Evolutionary conservation across 1,140 invertebrate genomes (phyloP), one percentile per base, ranked within the genome.

Genomic region (Sitodiplosis mosellana): DNA sequence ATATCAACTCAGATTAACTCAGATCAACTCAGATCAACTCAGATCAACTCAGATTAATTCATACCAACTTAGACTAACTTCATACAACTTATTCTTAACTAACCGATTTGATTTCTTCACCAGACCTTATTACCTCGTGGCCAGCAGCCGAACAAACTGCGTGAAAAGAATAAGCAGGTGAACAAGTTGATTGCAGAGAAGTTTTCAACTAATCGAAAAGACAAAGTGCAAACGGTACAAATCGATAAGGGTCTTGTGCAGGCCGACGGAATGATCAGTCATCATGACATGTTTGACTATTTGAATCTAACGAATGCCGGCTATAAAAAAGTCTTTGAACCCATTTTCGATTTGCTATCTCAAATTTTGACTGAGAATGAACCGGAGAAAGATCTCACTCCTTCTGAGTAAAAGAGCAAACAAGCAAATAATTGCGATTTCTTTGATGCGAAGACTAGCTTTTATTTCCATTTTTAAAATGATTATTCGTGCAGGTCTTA

Each of bases 211-310:
- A 59, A 69, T 36, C 69, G 66, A 46, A 66, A 76, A 55, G 63
- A 69, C 48, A 74, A 76, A 57, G 73, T 79, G 18, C 81, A 83
- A 66, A 69, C 81, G 47, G 73, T 86, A 38, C 64, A 68, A 49
- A 81, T 84, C 53, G 82, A 85, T 57, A 78, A 83, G 56, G 78
- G 78, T 20, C 74, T 86, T 54, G 72, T 89, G 34, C 76, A 82
- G 56, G 69, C 70, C 37, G 82, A 87, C 65, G 84, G 81, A 8
- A 76, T 73, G 19, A 87, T 92, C 48, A 83, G 78, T 59, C 81
- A 86, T 59, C 78, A 79, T 57, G 87, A 91, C 60, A 86, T 92
- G 82, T 63, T 63, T 58, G 89, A 93, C 65, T 92, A 88, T 65
- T 71, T 90, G 22, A 81, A 89, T 59, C 71, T 88, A 33, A 88